Percentiles rank a stretch among this genome's conserved stretches.
phyloP scores from a whole-genome alignment of 2,888 invertebrate genomes.

The Tryphoninae sp. region DNA sequence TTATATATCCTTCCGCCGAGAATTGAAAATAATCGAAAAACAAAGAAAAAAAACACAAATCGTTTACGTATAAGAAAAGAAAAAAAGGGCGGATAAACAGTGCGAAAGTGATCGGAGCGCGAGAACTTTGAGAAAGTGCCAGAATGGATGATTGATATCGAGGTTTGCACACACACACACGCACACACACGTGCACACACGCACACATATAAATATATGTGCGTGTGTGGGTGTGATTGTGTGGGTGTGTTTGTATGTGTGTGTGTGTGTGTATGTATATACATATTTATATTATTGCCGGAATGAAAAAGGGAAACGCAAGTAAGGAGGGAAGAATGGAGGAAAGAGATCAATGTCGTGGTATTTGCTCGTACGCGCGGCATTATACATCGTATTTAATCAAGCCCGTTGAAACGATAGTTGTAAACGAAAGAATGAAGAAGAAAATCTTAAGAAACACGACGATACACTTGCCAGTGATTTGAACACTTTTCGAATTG shows the following conservation, averaged over 20 bases:
- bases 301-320: conserved; percentile 22
- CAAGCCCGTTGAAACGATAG: conserved; percentile 52
- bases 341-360: conserved; percentile 60
- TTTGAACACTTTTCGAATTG: conserved; percentile 74
- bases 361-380: conserved; percentile 59
- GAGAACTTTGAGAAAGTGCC: conserved; percentile 48
- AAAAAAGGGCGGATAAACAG: conserved; percentile 33
- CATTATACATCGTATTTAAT: conserved; percentile 57
- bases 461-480: conserved; percentile 78
- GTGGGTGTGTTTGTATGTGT: too few species aligned
- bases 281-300: conserved; percentile 4
- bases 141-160: conserved; percentile 48
- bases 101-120: conserved; percentile 57
- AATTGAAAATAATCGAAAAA: conserved; percentile 36
- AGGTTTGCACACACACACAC: conserved; percentile 21
- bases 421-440: conserved; percentile 39
- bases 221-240: too few species aligned
- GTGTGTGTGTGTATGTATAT: not conserved
- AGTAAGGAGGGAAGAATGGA: conserved; percentile 37
- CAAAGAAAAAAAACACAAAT: conserved; percentile 22
- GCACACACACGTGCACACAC: too few species aligned
- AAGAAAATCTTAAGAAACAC: conserved; percentile 52
- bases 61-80: conserved; percentile 41
- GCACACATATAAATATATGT: too few species aligned
- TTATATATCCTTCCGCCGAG: conserved; percentile 62